phyloP scores from a whole-genome alignment of 2,888 invertebrate species.

The Amblyteles armatorius region DNA sequence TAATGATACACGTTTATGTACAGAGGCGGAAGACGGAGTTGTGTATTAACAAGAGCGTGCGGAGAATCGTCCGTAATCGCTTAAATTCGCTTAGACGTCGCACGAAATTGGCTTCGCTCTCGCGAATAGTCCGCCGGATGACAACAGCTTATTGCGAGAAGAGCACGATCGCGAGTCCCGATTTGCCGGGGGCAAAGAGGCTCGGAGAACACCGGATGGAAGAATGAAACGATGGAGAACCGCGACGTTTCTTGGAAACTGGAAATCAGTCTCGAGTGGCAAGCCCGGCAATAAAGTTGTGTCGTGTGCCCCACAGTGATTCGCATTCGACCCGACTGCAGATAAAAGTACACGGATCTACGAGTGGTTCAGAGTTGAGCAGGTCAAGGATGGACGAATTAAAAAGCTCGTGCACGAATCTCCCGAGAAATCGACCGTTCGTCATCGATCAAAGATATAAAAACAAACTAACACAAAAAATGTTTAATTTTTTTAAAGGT shows the following conservation, averaged over 20 bases:
- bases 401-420: constrained; percentile 2
- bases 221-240: background rate
- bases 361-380: background rate
- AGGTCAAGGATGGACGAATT: constrained; percentile 4
- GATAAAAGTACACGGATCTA: background rate
- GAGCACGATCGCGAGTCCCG: background rate
- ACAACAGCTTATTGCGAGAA: constrained; percentile 15
- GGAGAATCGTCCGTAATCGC: constrained; percentile 1
- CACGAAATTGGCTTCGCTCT: constrained; percentile 18
- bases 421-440: constrained; percentile 17
- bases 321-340: background rate
- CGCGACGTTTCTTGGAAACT: constrained; percentile 8
- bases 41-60: background rate
- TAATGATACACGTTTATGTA: background rate
- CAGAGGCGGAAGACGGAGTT: background rate
- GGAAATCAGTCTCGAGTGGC: constrained; percentile 32
- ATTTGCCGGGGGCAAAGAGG: background rate
- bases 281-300: constrained; percentile 17
- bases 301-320: background rate
- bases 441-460: background rate
- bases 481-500: background rate
- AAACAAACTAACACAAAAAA: background rate
- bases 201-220: background rate
- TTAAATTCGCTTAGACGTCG: constrained; percentile 1
- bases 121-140: background rate